Evolutionary conservation across 2,113 vertebrate genomes (phyloP).

Genomic region (Manacus vitellinus): DNA sequence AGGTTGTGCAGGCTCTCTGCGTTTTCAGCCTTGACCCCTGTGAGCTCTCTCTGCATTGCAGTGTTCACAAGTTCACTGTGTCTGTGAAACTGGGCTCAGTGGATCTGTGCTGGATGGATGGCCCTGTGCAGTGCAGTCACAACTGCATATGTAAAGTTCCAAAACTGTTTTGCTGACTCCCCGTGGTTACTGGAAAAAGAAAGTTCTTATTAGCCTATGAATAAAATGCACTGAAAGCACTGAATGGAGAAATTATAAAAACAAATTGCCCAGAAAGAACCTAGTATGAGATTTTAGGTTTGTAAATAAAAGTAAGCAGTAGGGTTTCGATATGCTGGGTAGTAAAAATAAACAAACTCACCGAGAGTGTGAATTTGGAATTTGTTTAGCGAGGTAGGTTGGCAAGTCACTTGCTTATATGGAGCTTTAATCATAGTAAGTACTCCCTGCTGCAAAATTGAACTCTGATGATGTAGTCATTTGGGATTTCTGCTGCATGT

Average conservation of each 20-base stretch:
- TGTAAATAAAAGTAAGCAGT: slow-evolving; percentile 5
- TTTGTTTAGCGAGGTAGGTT: neutral
- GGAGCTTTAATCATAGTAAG: neutral
- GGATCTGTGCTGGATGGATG: neutral
- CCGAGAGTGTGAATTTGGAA: neutral
- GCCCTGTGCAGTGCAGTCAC: neutral
- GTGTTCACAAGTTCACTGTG: neutral
- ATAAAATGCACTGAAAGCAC: neutral
- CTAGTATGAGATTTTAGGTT: neutral
- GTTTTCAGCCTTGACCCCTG: neutral
- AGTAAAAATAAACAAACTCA: slow-evolving; percentile 2
- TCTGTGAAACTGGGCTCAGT: accelerated
- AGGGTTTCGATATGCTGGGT: neutral
- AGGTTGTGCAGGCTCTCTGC: neutral
- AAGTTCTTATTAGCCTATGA: neutral
- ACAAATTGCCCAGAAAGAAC: slow-evolving; percentile 16
- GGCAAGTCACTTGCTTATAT: neutral
- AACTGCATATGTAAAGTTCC: accelerated
- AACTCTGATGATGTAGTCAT: neutral
- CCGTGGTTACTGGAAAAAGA: neutral
- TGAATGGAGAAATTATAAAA: slow-evolving; percentile 7
- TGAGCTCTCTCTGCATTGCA: accelerated
- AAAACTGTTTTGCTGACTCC: neutral
- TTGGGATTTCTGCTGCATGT: neutral
- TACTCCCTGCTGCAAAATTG: neutral